Conservation (phyloP, 1,140 invertebrate species). For the Aphis craccivora region DNA sequence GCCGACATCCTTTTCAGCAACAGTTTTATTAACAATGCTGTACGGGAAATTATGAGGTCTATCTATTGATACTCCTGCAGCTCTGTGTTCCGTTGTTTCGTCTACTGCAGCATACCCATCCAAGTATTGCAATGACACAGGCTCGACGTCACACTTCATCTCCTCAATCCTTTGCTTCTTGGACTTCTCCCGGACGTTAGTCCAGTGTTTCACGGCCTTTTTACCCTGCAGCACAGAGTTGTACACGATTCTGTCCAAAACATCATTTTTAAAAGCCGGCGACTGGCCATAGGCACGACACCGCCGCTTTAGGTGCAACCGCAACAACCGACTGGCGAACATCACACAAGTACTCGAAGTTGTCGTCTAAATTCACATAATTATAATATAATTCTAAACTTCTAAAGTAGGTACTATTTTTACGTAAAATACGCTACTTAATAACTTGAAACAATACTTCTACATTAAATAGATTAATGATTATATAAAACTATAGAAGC, state of each 20-base stretch:
- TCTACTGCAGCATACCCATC: not conserved
- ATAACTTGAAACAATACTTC: not conserved
- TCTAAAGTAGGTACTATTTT: not conserved
- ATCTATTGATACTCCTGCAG: not conserved
- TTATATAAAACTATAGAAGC: too few relatives aligned
- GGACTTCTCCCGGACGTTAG: not conserved
- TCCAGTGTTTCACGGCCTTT: not conserved
- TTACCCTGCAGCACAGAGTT: not conserved
- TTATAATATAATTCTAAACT: not conserved
- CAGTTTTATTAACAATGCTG: constrained; percentile 32
- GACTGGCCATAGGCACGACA: not conserved
- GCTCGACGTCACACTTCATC: not conserved
- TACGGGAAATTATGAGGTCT: constrained; percentile 25
- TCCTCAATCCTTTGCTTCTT: not conserved
- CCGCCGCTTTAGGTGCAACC: not conserved
- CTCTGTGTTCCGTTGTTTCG: not conserved
- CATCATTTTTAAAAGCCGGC: not conserved
- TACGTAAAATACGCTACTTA: not conserved
- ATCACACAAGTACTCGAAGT: not conserved
- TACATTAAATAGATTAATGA: not conserved
- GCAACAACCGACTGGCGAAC: not conserved
- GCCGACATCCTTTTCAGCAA: not conserved
- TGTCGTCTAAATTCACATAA: not conserved
- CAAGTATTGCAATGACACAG: constrained; percentile 50
- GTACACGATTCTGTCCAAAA: constrained; percentile 30